phyloP scores from a whole-genome alignment of 2,888 invertebrate species.

The Megastigmus dorsalis region DNA sequence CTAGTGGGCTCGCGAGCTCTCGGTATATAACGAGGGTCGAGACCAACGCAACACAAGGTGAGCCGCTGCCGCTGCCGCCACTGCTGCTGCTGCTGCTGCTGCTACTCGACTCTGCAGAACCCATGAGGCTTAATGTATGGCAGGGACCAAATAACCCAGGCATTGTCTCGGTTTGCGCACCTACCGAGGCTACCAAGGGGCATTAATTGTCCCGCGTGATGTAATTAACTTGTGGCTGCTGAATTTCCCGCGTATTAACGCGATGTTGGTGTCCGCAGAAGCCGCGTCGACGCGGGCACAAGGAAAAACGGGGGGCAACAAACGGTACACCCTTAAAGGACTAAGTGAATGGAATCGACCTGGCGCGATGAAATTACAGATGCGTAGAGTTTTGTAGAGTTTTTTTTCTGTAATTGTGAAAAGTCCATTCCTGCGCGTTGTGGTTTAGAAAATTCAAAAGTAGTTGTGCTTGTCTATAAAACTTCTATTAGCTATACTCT shows the following conservation, averaged over 20 bases:
- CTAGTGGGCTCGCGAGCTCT: too few species aligned
- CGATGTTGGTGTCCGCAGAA: constrained; percentile 32
- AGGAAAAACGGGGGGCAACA: neutral
- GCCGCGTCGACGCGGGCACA: neutral
- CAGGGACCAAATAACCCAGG: constrained; percentile 62
- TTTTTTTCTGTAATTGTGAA: too few species aligned
- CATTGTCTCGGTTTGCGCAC: constrained; percentile 62
- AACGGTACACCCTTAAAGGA: neutral
- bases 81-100: too few species aligned
- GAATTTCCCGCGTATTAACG: constrained; percentile 64
- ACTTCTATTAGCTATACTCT: too few species aligned
- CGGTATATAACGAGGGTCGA: constrained; percentile 46
- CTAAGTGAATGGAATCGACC: neutral
- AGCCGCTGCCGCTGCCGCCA: too few species aligned
- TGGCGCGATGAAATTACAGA: neutral
- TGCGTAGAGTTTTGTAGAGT: too few species aligned
- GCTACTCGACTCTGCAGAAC: neutral
- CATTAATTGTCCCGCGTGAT: constrained; percentile 64
- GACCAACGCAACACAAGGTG: neutral
- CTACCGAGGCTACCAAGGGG: too few species aligned
- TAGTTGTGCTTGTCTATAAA: too few species aligned
- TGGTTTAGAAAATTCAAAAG: too few species aligned
- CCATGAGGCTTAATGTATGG: constrained; percentile 62
- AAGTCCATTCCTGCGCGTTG: too few species aligned
- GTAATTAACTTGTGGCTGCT: constrained; percentile 67